Conservation (phyloP, 35 echinoderm and acorn worm species). For the Lytechinus pictus region DNA sequence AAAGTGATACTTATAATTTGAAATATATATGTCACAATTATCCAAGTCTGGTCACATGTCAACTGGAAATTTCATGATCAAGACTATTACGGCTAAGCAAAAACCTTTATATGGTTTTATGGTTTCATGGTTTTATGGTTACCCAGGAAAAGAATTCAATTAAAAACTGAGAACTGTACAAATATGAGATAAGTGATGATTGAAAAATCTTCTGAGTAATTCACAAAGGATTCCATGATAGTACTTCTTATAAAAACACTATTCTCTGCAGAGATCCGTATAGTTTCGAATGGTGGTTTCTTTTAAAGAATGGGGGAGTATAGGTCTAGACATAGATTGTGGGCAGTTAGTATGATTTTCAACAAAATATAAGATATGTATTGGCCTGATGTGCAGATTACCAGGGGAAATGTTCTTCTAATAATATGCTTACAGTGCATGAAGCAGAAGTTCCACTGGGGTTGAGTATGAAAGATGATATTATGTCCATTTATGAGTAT, state of each 20-base stretch:
- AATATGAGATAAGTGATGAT: not conserved
- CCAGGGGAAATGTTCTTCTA: not conserved
- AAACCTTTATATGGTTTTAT: not conserved
- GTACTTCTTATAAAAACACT: not conserved
- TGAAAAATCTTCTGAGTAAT: not conserved
- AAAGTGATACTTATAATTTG: too few relatives aligned
- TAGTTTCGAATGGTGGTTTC: not conserved
- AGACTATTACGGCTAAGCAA: too few relatives aligned
- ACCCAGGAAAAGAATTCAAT: not conserved
- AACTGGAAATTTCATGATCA: not conserved
- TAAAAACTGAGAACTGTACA: not conserved
- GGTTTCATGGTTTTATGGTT: not conserved
- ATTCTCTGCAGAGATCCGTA: not conserved
- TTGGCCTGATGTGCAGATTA: not conserved
- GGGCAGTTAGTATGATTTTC: not conserved
- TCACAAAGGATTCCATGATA: not conserved
- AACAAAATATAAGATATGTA: too few relatives aligned
- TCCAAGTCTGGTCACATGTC: not conserved
- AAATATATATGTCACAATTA: too few relatives aligned
- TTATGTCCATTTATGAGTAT: not conserved
- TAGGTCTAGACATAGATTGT: not conserved
- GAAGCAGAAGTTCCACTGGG: not conserved
- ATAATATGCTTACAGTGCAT: not conserved
- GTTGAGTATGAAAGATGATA: not conserved
- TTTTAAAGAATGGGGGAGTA: not conserved